These are phyloP conservation scores for Ischnura elegans DNA, from an alignment of 2,888 invertebrate genomes.

Conservation along the genomic window DNA sequence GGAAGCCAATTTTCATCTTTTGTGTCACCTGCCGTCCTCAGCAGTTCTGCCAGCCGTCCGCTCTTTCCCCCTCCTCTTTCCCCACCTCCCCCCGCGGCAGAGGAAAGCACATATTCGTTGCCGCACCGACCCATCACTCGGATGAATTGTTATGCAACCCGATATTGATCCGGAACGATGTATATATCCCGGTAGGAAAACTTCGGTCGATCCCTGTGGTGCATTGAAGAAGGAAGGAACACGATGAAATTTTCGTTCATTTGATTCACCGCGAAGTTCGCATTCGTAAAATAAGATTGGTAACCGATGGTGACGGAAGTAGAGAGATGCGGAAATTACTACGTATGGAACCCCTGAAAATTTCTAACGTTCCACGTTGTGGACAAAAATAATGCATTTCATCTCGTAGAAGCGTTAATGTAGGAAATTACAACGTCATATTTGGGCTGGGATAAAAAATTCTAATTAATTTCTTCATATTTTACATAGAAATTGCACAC, in stretches of 20 bases:
- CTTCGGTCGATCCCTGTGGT: background rate
- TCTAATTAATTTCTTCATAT: no score
- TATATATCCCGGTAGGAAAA: background rate
- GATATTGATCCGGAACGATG: slow-evolving; percentile 14
- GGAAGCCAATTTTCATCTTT: background rate
- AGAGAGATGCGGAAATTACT: no score
- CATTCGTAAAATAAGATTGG: background rate
- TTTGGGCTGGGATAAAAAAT: no score
- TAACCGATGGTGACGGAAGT: no score
- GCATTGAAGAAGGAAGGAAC: background rate
- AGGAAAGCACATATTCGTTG: background rate
- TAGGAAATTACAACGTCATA: no score
- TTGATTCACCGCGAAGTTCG: background rate
- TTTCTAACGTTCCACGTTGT: no score
- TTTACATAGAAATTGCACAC: no score
- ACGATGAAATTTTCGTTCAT: background rate
- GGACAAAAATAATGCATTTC: no score
- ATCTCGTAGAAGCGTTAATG: no score
- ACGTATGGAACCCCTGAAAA: no score
- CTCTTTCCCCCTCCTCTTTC: background rate
- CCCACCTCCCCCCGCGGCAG: background rate
- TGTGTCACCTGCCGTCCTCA: background rate
- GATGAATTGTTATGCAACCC: slow-evolving; percentile 35
- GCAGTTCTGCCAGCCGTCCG: background rate
- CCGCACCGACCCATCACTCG: background rate